Conservation (phyloP, 2,888 invertebrate genomes). For the Melieria picta region DNA sequence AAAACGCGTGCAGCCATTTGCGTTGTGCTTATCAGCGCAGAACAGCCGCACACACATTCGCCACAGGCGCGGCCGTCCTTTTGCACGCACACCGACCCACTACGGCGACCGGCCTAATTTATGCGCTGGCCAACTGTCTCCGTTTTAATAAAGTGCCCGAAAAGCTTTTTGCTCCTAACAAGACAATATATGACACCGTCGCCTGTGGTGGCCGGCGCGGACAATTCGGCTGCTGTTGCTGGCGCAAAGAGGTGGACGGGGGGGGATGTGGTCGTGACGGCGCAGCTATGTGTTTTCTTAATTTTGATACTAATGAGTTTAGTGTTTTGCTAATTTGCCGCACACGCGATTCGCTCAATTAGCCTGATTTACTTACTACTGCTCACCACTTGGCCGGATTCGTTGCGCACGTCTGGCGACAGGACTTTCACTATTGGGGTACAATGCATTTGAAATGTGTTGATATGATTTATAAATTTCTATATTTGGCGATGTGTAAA, state of each 20-base stretch:
- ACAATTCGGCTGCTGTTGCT: too few species aligned
- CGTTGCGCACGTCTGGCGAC: too few species aligned
- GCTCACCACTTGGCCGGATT: too few species aligned
- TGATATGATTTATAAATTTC: too few species aligned
- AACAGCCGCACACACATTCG: not conserved
- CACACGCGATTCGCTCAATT: slow-evolving; percentile 12
- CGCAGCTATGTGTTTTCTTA: slow-evolving; percentile 46
- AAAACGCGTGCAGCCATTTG: slow-evolving; percentile 7
- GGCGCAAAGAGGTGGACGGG: too few species aligned
- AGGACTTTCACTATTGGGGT: too few species aligned
- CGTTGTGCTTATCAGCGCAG: slow-evolving; percentile 9
- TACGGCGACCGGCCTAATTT: slow-evolving; percentile 9
- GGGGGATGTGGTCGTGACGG: slow-evolving; percentile 6
- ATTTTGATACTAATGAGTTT: slow-evolving; percentile 55
- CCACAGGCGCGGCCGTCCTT: slow-evolving; percentile 6
- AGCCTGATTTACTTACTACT: not conserved
- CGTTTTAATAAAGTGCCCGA: slow-evolving; percentile 7
- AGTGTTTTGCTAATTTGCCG: slow-evolving; percentile 36
- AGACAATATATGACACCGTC: not conserved
- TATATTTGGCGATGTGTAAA: too few species aligned
- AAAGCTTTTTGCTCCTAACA: slow-evolving; percentile 8
- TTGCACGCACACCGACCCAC: slow-evolving; percentile 3
- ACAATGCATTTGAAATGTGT: too few species aligned
- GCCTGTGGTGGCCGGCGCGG: too few species aligned
- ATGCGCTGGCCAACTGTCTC: slow-evolving; percentile 9